A percentile compares a stretch with the other conserved stretches of the same genome.
Conservation (phyloP, 2,113 vertebrate genomes). For the Lutjanus erythropterus region DNA sequence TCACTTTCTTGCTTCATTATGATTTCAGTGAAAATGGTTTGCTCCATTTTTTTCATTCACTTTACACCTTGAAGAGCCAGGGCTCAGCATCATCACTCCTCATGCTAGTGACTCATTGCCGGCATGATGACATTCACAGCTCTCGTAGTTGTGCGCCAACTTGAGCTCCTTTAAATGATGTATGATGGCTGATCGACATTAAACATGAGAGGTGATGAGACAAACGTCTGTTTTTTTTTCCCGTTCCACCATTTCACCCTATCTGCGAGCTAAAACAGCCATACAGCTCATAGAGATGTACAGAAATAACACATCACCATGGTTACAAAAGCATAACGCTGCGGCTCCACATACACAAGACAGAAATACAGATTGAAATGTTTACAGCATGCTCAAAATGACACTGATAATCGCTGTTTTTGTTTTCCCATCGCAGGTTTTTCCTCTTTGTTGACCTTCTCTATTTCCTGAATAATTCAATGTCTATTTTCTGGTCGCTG, state of each 20-base stretch:
- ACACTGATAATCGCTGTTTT: conserved; percentile 19
- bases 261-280: conserved; percentile 39
- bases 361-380: conserved; percentile 16
- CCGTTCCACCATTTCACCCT: conserved; percentile 48
- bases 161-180: conserved; percentile 63
- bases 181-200: conserved; percentile 39
- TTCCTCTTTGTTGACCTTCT: conserved; percentile 68
- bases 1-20: conserved; percentile 3
- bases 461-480: conserved; percentile 78
- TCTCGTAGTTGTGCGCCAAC: conserved; percentile 66
- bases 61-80: conserved; percentile 59
- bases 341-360: conserved; percentile 41
- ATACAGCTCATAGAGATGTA: conserved; percentile 54
- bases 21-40: conserved; percentile 45
- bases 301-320: conserved; percentile 78
- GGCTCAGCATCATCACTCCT: conserved; percentile 70
- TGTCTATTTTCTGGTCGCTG: conserved; percentile 62
- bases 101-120: conserved; percentile 77
- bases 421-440: conserved; percentile 52
- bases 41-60: conserved; percentile 38
- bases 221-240: conserved; percentile 35
- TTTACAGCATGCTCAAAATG: conserved; percentile 29
- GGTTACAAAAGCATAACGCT: conserved; percentile 76
- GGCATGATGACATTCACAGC: conserved; percentile 76
- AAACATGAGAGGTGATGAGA: conserved; percentile 35